A percentile compares a stretch with the other conserved stretches of the same genome.
phyloP scores from a whole-genome alignment of 2,797 vertebrate species.

The Moxostoma hubbsi region DNA sequence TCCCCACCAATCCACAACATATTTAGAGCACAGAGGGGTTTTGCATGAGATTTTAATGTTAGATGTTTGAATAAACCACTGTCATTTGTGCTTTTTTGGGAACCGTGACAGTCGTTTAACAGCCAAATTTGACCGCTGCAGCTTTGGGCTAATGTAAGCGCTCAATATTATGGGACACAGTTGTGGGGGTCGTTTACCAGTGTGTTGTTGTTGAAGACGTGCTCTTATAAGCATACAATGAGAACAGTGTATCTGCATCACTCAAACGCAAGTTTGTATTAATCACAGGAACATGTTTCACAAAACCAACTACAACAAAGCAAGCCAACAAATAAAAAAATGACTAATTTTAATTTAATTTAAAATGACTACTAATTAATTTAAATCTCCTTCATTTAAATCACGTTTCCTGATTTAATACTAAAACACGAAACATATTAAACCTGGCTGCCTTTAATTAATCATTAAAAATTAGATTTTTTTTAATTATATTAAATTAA shows the following conservation, averaged over 20 bases:
- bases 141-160: conserved; percentile 24
- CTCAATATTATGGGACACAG: conserved; percentile 12
- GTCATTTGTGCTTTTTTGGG: conserved; percentile 74
- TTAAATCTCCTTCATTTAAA: too few species aligned
- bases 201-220: conserved; percentile 44
- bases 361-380: too few species aligned
- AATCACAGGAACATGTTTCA: background rate
- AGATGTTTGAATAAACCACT: conserved; percentile 77
- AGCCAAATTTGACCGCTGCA: conserved; percentile 69
- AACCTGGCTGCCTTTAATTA: conserved; percentile 78
- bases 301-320: background rate
- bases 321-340: background rate
- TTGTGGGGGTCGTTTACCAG: background rate
- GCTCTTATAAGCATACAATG: conserved; percentile 65
- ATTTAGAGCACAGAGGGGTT: conserved; percentile 25
- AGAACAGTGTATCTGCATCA: background rate
- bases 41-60: conserved; percentile 80
- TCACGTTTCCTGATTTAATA: conserved; percentile 73
- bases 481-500: conserved; percentile 51
- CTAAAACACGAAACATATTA: conserved; percentile 75
- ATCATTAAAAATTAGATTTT: conserved; percentile 72
- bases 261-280: too few species aligned
- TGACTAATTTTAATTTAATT: conserved; percentile 52
- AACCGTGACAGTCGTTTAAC: conserved; percentile 76
- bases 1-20: conserved; percentile 25